Evolutionary conservation across 2,113 vertebrate genomes (phyloP).

Genomic region (Oncorhynchus mykiss): DNA sequence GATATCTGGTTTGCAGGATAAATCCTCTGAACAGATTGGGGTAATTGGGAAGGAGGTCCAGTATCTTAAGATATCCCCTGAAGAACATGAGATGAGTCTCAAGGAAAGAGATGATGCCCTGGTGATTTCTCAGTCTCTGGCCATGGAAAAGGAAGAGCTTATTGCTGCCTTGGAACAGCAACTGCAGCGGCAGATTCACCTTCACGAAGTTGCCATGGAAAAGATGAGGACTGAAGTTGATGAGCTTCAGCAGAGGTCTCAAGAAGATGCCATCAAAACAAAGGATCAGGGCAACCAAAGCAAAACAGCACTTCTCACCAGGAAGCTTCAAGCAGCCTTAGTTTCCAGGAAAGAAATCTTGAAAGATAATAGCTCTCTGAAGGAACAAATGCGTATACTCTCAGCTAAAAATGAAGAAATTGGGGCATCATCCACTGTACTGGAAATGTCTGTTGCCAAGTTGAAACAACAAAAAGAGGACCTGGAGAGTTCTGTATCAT

Average conservation of each 20-base stretch:
- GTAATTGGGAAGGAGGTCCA: slow-evolving; percentile 24
- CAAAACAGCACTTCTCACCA: slow-evolving; percentile 71
- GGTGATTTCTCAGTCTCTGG: slow-evolving; percentile 31
- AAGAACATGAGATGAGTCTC: slow-evolving; percentile 36
- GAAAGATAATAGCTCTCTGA: slow-evolving; percentile 76
- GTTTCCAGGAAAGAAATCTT: slow-evolving; percentile 82
- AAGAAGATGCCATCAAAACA: slow-evolving; percentile 27
- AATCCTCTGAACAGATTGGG: slow-evolving; percentile 21
- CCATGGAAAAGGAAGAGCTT: slow-evolving; percentile 55
- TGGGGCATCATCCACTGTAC: slow-evolving; percentile 43
- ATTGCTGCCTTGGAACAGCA: slow-evolving; percentile 65
- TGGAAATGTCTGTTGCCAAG: slow-evolving; percentile 59
- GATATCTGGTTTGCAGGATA: slow-evolving; percentile 1
- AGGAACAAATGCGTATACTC: slow-evolving; percentile 68
- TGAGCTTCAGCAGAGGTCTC: slow-evolving; percentile 64
- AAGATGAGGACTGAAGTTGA: slow-evolving; percentile 46
- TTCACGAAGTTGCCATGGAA: slow-evolving; percentile 43
- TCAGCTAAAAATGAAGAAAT: slow-evolving; percentile 62
- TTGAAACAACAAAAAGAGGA: slow-evolving; percentile 60
- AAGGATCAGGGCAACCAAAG: slow-evolving; percentile 54
- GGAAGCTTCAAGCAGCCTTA: slow-evolving; percentile 84
- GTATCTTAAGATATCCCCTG: slow-evolving; percentile 25
- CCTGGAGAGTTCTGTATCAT: slow-evolving; percentile 42
- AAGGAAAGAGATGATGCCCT: slow-evolving; percentile 38
- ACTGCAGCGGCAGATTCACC: slow-evolving; percentile 59